Base-by-base conservation (phyloP, 1,140 invertebrate genomes). In the Leptinotarsa lineolata region DNA sequence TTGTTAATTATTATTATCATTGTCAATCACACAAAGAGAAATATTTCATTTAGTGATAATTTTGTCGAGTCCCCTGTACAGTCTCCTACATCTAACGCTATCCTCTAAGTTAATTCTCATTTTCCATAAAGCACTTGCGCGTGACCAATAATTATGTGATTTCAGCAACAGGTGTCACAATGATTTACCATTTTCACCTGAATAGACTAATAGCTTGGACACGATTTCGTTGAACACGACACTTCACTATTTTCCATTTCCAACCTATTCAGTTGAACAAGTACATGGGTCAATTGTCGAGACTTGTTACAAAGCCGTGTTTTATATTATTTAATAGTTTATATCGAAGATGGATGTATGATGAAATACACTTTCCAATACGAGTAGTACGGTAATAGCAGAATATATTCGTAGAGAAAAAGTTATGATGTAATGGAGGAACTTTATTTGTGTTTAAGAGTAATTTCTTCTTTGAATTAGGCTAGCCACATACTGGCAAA, bases 61-160 rank as follows among this genome's bases (percentile, higher is more conserved):
- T 24, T 24, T 24, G 2, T 24, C 24, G 5, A 6, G 30, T 30
- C 6, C 30, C 6, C 6, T 30, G 30, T 30, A 30, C 30, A 30
- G 1, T 30, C 30, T 30, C 30, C 30, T 30, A 4, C 2, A 30
- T 30, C 24, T 13, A 45, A 21, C 48, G 44, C 54, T 20, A 68
- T 45, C 22, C 39, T 44, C 67, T 58, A 54, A 22, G 54, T 71
- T 45, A 63, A 61, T 58, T 59, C 59, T 20, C 54, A 39, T 21
- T 59, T 20, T 61, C 24, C 69, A 30, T 65, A 74, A 69, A 65
- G 45, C 45, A 67, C 15, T 13, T 46, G 68, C 39, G 73, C 73
- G 73, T 74, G 73, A 70, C 73, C 61, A 24, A 65, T 66, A 74
- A 74, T 74, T 54, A 65, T 74, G 45, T 69, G 30, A 63, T 58